phyloP scores from a whole-genome alignment of 2,113 vertebrate species.

The Neodontobutis hainanensis region DNA sequence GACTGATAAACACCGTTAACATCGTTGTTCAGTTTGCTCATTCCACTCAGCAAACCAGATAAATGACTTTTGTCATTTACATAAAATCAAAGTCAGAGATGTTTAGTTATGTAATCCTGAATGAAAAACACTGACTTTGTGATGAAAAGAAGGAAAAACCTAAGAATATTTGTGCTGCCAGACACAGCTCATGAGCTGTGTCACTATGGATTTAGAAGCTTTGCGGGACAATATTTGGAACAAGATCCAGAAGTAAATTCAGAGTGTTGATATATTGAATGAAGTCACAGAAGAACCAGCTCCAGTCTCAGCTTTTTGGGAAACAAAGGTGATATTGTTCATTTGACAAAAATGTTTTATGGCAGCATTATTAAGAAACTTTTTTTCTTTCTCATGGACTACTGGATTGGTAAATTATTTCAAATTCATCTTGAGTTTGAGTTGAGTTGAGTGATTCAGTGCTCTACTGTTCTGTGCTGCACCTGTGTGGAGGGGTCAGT shows the following conservation, averaged over 20 bases:
- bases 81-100: constrained; percentile 6
- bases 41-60: background rate
- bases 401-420: too few species aligned
- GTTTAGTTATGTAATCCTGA: background rate
- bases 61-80: constrained; percentile 13
- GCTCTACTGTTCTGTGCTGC: background rate
- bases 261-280: background rate
- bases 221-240: background rate
- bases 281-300: background rate
- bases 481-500: too few species aligned
- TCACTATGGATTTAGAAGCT: background rate
- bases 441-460: background rate
- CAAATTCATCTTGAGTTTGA: too few species aligned
- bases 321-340: background rate
- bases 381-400: too few species aligned
- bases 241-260: background rate
- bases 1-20: constrained; percentile 9
- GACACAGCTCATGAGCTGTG: constrained; percentile 9
- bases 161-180: background rate
- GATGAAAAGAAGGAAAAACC: background rate
- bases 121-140: constrained; percentile 2
- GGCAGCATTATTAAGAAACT: background rate
- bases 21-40: constrained; percentile 1
- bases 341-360: background rate
- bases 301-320: background rate